Percentiles rank a stretch among this genome's conserved stretches.
Conservation (phyloP, 1,140 invertebrate species). For the Caerostris extrusa region DNA sequence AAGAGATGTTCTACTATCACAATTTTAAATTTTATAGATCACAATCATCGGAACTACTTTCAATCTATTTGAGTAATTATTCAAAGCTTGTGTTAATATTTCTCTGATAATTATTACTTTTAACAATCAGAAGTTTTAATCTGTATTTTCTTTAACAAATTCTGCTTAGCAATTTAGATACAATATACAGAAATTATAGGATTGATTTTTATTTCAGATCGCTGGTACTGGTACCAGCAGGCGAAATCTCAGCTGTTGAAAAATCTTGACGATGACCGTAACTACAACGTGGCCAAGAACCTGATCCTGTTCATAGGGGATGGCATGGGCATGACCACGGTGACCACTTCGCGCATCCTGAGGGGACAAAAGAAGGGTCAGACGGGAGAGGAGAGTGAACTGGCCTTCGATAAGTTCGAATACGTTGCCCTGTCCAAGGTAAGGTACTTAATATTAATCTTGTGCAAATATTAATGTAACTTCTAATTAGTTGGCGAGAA, state of each 20-base stretch:
- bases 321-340: slow-evolving; percentile 95
- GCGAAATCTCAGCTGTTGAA: slow-evolving; percentile 51
- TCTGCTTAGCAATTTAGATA: too few relatives aligned
- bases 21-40: too few relatives aligned
- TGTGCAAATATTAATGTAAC: too few relatives aligned
- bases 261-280: slow-evolving; percentile 65
- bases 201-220: slow-evolving; percentile 32
- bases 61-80: too few relatives aligned
- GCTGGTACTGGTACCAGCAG: slow-evolving; percentile 76
- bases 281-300: slow-evolving; percentile 88
- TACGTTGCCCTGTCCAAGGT: slow-evolving; percentile 92
- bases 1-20: too few relatives aligned
- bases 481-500: too few relatives aligned
- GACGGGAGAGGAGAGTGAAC: slow-evolving; percentile 86
- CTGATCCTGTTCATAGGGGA: slow-evolving; percentile 96
- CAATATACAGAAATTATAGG: too few relatives aligned
- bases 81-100: too few relatives aligned
- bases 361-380: slow-evolving; percentile 81
- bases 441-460: slow-evolving; percentile 74
- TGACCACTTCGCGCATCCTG: slow-evolving; percentile 89
- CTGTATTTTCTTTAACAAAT: too few relatives aligned
- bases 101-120: too few relatives aligned
- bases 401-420: slow-evolving; percentile 92
- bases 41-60: too few relatives aligned
- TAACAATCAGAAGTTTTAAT: too few relatives aligned